These are phyloP conservation scores for Arnoldichthys spilopterus DNA, from an alignment of 2,797 vertebrate genomes.

Conservation along the genomic window DNA sequence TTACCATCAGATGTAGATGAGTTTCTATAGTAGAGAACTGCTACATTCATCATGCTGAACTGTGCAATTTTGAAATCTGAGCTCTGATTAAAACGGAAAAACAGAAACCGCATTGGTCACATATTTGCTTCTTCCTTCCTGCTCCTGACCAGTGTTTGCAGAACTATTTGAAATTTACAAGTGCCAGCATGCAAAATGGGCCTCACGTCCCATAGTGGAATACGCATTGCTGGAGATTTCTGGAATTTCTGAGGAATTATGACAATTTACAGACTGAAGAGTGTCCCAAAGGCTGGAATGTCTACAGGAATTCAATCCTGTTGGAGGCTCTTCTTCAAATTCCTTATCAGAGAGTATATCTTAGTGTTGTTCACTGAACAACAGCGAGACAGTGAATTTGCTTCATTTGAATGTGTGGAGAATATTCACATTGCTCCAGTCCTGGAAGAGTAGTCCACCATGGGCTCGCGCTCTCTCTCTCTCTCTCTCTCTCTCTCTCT, in stretches of 20 bases:
- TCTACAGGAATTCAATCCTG: neutral
- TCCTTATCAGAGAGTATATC: neutral
- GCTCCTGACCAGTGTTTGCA: conserved; percentile 34
- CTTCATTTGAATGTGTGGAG: neutral
- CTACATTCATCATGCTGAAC: conserved; percentile 8
- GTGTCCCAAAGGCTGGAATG: conserved; percentile 11
- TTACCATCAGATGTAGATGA: neutral
- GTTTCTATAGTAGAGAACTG: neutral
- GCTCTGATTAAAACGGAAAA: neutral
- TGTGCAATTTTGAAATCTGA: conserved; percentile 6
- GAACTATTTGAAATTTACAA: conserved; percentile 33
- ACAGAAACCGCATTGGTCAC: conserved; percentile 30
- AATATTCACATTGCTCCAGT: neutral
- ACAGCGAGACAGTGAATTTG: neutral
- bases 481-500: neutral
- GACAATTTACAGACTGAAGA: conserved; percentile 35
- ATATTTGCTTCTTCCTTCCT: conserved; percentile 19
- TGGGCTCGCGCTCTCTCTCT: neutral
- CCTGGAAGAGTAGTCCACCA: conserved; percentile 5
- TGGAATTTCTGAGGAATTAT: conserved; percentile 55
- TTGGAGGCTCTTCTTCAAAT: neutral
- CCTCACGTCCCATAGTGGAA: conserved; percentile 30
- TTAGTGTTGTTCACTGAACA: neutral
- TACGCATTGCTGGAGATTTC: conserved; percentile 46
- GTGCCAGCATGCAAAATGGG: conserved; percentile 19